phyloP scores from a whole-genome alignment of 2,113 vertebrate species.

The Lasiurus borealis region DNA sequence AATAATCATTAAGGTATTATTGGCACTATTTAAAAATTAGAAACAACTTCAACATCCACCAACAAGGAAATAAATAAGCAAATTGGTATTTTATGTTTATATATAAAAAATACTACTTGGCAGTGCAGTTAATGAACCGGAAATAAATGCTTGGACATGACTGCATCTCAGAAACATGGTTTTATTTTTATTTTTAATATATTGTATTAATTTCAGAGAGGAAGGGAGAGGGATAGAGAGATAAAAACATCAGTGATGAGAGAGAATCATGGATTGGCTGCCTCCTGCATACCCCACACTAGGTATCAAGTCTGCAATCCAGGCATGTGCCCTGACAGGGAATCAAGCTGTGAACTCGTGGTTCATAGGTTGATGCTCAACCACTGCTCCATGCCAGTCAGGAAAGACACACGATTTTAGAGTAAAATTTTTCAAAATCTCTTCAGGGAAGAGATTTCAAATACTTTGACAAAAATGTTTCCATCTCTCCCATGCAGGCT shows the following conservation, averaged over 20 bases:
- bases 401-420: background rate
- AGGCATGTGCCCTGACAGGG: too few relatives aligned
- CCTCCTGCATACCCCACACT: too few relatives aligned
- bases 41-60: background rate
- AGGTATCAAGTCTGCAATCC: too few relatives aligned
- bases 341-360: too few relatives aligned
- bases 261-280: too few relatives aligned
- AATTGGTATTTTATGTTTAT: background rate
- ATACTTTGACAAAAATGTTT: background rate
- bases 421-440: constrained; percentile 28
- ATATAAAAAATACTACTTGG: background rate
- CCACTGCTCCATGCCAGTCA: too few relatives aligned
- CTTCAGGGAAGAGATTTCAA: background rate
- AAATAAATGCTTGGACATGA: background rate
- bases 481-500: background rate
- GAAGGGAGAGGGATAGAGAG: too few relatives aligned
- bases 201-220: too few relatives aligned
- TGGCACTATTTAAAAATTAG: constrained; percentile 10
- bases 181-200: background rate
- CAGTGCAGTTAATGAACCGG: background rate
- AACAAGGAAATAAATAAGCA: background rate
- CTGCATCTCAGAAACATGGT: background rate
- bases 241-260: too few relatives aligned
- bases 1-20: background rate
- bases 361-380: too few relatives aligned